These are phyloP conservation scores for Monarcha castaneiventris DNA, from an alignment of 2,113 vertebrate species.

Conservation along the genomic window DNA sequence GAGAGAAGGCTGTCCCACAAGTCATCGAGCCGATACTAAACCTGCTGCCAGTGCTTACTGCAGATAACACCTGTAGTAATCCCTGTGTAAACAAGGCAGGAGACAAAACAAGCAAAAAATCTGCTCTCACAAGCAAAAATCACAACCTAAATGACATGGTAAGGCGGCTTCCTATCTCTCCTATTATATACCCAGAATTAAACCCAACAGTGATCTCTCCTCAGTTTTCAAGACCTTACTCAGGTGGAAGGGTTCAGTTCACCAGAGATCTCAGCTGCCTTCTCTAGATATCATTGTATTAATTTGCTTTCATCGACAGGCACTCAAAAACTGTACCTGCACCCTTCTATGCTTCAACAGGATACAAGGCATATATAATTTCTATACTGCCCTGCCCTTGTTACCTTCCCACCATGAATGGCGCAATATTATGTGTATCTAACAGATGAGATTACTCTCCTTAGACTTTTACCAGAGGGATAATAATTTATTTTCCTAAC, in stretches of 20 bases:
- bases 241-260: background rate
- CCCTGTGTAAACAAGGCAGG: background rate
- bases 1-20: background rate
- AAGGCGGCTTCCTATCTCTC: background rate
- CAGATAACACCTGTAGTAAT: background rate
- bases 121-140: background rate
- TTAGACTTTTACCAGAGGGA: background rate
- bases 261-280: background rate
- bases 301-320: background rate
- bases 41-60: background rate
- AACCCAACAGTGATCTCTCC: background rate
- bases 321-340: background rate
- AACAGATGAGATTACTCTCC: background rate
- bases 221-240: background rate
- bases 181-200: background rate
- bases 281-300: background rate
- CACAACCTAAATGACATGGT: background rate
- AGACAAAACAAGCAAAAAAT: background rate
- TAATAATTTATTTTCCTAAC: background rate
- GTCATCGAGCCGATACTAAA: background rate
- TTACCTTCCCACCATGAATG: background rate
- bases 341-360: background rate
- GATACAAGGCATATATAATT: background rate
- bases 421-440: background rate
- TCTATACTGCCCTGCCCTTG: background rate